Base-by-base conservation (phyloP, 1,140 invertebrate genomes). In the Hycleus cichorii region DNA sequence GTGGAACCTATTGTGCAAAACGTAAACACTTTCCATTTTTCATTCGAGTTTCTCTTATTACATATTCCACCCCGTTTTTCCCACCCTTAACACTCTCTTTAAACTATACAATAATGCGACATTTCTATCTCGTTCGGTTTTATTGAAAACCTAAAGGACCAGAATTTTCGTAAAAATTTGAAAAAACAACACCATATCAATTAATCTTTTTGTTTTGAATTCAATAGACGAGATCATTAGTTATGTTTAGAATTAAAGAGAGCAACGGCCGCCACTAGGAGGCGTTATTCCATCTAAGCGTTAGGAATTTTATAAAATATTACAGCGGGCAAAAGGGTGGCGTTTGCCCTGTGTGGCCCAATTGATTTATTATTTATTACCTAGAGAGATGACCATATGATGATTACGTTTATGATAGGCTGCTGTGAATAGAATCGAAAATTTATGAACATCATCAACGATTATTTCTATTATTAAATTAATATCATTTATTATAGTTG, bases 1-100 rank as follows among this genome's bases (percentile, higher is more conserved):
- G 26, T n/a, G 45, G 47, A 38, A 49, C 25, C 44, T 40, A 59
- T 57, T 57, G 45, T 48, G 47, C 32, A 50, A 50, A 58, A 49
- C 47, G 57, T 59, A 54, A 59, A 59, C 51, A 59, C 45, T 59
- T 53, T 59, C 38, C 57, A 59, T 59, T 59, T 53, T 53, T 59
- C 57, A 59, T 59, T 59, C 40, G 44, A 59, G 8, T 44, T 52
- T 59, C 52, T 4, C 32, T 32, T 32, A 32, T 32, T 32, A 32
- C 32, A 32, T 32, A 32, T 32, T 32, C 32, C 32, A 32, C 32
- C 32, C 32, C 7, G 4, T 32, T 4, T 18, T 18, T 18, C 2
- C 18, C 18, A 18, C 18, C 32, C 7, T 32, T 32, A 32, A 7
- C 32, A 7, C 32, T 32, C 44, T 12, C 38, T 26, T 56, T 56